Evolutionary conservation across 2,797 vertebrate species (phyloP).

Genomic region (Spizella passerina): DNA sequence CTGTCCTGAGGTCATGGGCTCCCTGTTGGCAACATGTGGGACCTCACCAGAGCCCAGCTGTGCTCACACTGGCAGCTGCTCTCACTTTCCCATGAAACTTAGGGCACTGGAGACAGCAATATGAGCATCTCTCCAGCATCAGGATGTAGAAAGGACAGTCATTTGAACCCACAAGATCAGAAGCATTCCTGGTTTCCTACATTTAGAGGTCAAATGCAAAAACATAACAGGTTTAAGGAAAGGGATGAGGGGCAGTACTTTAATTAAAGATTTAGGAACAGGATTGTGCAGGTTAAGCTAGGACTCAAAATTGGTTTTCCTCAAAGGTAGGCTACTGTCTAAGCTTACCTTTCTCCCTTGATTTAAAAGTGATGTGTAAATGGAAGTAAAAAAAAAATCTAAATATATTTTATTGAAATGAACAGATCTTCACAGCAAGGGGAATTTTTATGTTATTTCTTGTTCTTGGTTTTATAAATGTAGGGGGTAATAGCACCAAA

Average conservation of each 20-base stretch:
- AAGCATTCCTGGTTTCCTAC: not conserved
- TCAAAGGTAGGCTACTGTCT: not conserved
- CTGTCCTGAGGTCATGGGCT: not conserved
- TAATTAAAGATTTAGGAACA: not conserved
- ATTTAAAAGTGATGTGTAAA: not conserved
- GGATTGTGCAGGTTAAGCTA: not conserved
- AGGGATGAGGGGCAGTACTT: fast-evolving
- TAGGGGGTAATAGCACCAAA: not conserved
- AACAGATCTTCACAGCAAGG: not conserved
- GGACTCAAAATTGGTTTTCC: not conserved
- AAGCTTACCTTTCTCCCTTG: not conserved
- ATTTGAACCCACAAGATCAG: not conserved
- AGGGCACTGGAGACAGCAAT: not conserved
- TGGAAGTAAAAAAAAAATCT: not conserved
- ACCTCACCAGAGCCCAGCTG: not conserved
- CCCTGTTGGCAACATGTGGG: not conserved
- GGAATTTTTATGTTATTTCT: not conserved
- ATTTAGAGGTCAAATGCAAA: not conserved
- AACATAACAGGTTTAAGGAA: not conserved
- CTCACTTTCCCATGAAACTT: not conserved
- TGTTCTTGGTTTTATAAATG: not conserved
- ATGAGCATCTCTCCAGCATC: not conserved
- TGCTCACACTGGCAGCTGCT: not conserved
- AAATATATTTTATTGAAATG: not conserved
- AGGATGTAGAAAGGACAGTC: not conserved